Conservation (phyloP, 2,797 vertebrate species). For the Sebastes cheni region DNA sequence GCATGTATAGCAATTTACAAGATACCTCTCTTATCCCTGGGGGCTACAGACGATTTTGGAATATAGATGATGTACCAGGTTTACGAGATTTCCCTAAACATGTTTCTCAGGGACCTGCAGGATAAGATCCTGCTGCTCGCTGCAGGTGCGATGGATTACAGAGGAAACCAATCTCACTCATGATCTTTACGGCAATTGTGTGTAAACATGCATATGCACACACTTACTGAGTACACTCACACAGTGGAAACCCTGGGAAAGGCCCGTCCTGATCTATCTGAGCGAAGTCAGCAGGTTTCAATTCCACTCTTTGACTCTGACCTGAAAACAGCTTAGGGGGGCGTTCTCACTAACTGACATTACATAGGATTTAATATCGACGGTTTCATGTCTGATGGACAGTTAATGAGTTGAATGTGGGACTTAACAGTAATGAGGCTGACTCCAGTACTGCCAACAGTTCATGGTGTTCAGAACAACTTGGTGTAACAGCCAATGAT, state of each 20-base stretch:
- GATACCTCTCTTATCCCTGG: background rate
- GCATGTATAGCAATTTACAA: background rate
- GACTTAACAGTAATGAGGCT: background rate
- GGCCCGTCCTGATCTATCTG: background rate
- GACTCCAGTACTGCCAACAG: background rate
- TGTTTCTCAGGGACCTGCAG: background rate
- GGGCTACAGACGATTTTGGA: background rate
- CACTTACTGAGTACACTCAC: background rate
- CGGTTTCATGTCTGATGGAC: background rate
- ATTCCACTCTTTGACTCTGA: background rate
- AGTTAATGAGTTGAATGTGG: background rate
- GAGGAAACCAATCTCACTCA: background rate
- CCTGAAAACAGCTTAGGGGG: conserved; percentile 10
- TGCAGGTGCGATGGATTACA: conserved; percentile 13
- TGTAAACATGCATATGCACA: background rate
- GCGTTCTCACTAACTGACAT: background rate
- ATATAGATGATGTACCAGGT: background rate
- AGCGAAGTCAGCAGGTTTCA: conserved; percentile 16
- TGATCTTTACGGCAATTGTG: background rate
- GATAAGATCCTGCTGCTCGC: background rate
- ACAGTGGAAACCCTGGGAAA: conserved; percentile 12
- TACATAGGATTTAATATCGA: background rate
- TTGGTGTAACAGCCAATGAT: background rate
- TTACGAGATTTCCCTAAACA: background rate
- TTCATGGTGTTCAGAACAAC: background rate